Percentiles rank a stretch among this genome's conserved stretches.
Conservation (phyloP, 2,797 vertebrate genomes). For the Protonibea diacanthus region DNA sequence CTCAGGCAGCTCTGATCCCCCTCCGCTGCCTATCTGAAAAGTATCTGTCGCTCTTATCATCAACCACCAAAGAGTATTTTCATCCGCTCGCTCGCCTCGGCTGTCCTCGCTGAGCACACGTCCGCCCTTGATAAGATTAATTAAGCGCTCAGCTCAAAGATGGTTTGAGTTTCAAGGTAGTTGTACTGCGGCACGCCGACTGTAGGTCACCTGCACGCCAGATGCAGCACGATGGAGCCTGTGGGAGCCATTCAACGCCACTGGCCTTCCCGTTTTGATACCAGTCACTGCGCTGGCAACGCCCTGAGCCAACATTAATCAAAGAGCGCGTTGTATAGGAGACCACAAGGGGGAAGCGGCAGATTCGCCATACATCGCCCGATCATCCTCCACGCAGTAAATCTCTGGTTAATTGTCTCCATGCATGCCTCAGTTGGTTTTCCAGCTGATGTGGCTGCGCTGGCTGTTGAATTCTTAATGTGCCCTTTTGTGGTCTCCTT, state of each 20-base stretch:
- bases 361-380: slow-evolving; percentile 41
- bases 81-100: slow-evolving; percentile 28
- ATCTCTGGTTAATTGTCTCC: slow-evolving; percentile 73
- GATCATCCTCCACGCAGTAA: slow-evolving; percentile 50
- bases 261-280: slow-evolving; percentile 33
- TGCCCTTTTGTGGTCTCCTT: slow-evolving; percentile 74
- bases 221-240: slow-evolving; percentile 52
- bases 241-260: slow-evolving; percentile 53
- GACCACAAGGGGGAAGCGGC: slow-evolving; percentile 16
- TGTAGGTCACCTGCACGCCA: slow-evolving; percentile 60
- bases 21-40: slow-evolving; percentile 29
- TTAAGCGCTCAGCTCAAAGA: slow-evolving; percentile 46
- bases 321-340: slow-evolving; percentile 29
- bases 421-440: slow-evolving; percentile 62
- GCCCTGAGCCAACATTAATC: slow-evolving; percentile 50
- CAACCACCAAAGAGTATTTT: slow-evolving; percentile 31
- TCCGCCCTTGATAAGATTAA: slow-evolving; percentile 70
- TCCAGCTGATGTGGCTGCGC: slow-evolving; percentile 60
- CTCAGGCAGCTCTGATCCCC: slow-evolving; percentile 38
- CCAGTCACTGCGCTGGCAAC: slow-evolving; percentile 44
- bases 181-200: background rate
- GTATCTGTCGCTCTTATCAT: slow-evolving; percentile 37
- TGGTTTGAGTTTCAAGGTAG: slow-evolving; percentile 47
- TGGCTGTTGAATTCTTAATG: slow-evolving; percentile 80
- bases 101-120: slow-evolving; percentile 25